Conservation (phyloP, 1,140 invertebrate species). For the Hypsibius dujardini region DNA sequence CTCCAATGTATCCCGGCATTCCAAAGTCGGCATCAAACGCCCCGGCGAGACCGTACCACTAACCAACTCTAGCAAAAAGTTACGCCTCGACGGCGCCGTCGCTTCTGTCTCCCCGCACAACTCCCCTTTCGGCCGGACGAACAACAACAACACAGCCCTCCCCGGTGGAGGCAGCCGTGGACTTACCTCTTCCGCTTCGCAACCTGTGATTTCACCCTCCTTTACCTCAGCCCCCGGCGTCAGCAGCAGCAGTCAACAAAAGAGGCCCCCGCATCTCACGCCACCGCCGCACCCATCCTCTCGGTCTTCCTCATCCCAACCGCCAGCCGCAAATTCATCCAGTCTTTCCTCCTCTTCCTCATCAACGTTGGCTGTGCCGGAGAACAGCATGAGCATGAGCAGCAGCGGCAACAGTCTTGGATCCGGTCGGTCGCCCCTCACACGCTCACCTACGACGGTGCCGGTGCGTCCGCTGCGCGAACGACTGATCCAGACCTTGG, state of each 20-base stretch:
- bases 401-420: background rate
- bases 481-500: background rate
- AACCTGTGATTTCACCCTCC: too few species aligned
- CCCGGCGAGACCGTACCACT: background rate
- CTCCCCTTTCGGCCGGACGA: too few species aligned
- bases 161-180: too few species aligned
- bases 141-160: too few species aligned
- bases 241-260: too few species aligned
- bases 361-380: background rate
- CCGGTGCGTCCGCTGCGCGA: background rate
- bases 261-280: too few species aligned
- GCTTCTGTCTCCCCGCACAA: too few species aligned
- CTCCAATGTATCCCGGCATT: too few species aligned
- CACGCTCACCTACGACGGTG: background rate
- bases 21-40: background rate
- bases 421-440: background rate
- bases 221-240: too few species aligned
- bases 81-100: background rate
- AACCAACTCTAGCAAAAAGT: background rate
- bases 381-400: too few species aligned
- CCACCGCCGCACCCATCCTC: background rate
- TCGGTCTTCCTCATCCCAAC: background rate
- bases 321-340: background rate
- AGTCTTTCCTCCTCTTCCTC: background rate
- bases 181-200: too few species aligned